Conservation (phyloP, 2,888 invertebrate species). For the Drosophila nr. perissopoda region DNA sequence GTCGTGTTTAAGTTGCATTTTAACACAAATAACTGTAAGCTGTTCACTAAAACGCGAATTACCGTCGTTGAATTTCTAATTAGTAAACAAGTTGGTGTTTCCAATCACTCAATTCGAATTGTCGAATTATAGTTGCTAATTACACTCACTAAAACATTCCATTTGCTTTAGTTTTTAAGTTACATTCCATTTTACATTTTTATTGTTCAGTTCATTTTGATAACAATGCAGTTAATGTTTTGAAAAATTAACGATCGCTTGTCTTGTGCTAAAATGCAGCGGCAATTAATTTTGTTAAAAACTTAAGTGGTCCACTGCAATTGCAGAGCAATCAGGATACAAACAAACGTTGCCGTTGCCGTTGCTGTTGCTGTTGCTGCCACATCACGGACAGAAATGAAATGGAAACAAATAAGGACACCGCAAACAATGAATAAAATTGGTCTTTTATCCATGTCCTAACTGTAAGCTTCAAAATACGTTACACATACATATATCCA, state of each 20-base stretch:
- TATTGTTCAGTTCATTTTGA: neutral
- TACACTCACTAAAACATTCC: neutral
- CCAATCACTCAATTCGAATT: neutral
- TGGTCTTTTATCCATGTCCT: slow-evolving; percentile 8
- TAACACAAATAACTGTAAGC: slow-evolving; percentile 11
- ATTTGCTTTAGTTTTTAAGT: neutral
- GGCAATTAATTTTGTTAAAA: slow-evolving; percentile 28
- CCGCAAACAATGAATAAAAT: slow-evolving; percentile 13
- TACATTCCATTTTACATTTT: neutral
- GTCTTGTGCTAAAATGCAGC: slow-evolving; percentile 23
- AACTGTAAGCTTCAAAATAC: slow-evolving; percentile 24
- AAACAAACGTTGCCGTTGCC: slow-evolving; percentile 13
- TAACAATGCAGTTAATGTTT: slow-evolving; percentile 8
- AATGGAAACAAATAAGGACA: slow-evolving; percentile 31
- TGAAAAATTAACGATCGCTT: slow-evolving; percentile 38
- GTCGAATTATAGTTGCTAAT: neutral
- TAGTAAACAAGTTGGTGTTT: slow-evolving; percentile 9
- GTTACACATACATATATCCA: neutral
- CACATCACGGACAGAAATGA: slow-evolving; percentile 28
- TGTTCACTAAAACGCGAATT: slow-evolving; percentile 27
- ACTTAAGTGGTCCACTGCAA: slow-evolving; percentile 26
- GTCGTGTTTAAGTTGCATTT: slow-evolving; percentile 49
- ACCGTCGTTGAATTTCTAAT: slow-evolving; percentile 25
- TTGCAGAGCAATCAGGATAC: slow-evolving; percentile 16
- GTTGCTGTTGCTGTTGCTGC: slow-evolving; percentile 14